Percentiles rank a stretch among this genome's conserved stretches.
Evolutionary conservation across 2,888 invertebrate species (phyloP).

Genomic region (Cotesia congregata): DNA sequence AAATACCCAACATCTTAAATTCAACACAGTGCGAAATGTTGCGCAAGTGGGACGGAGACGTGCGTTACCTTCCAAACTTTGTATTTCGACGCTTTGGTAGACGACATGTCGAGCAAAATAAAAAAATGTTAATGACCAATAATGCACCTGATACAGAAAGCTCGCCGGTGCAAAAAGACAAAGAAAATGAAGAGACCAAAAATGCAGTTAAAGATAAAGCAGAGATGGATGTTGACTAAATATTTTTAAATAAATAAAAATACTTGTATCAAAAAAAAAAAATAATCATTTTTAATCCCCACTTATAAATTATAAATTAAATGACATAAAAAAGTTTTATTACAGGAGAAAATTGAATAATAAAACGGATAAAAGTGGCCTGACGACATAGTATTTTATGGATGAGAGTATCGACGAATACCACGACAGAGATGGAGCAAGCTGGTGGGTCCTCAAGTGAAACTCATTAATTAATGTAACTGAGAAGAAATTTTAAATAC

Average conservation of each 20-base stretch:
- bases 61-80: slow-evolving; percentile 78
- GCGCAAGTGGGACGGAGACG: slow-evolving; percentile 79
- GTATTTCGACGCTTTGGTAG: slow-evolving; percentile 75
- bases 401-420: neutral
- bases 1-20: slow-evolving; percentile 81
- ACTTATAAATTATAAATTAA: no score
- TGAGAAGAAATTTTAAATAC: slow-evolving; percentile 38
- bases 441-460: slow-evolving; percentile 32
- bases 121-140: slow-evolving; percentile 55
- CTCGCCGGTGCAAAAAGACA: neutral
- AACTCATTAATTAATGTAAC: slow-evolving; percentile 28
- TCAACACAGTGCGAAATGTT: slow-evolving; percentile 75
- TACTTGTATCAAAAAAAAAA: neutral
- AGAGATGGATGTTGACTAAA: slow-evolving; percentile 48
- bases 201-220: slow-evolving; percentile 16
- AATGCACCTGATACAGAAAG: slow-evolving; percentile 36
- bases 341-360: slow-evolving; percentile 17
- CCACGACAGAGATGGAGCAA: slow-evolving; percentile 62
- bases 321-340: neutral
- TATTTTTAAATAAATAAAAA: slow-evolving; percentile 25
- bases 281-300: neutral
- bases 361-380: slow-evolving; percentile 10
- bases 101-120: slow-evolving; percentile 63
- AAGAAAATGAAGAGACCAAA: neutral
- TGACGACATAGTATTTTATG: slow-evolving; percentile 22